These are phyloP conservation scores for Gandaritis pyraliata DNA, from an alignment of 2,888 invertebrate genomes.

Conservation along the genomic window DNA sequence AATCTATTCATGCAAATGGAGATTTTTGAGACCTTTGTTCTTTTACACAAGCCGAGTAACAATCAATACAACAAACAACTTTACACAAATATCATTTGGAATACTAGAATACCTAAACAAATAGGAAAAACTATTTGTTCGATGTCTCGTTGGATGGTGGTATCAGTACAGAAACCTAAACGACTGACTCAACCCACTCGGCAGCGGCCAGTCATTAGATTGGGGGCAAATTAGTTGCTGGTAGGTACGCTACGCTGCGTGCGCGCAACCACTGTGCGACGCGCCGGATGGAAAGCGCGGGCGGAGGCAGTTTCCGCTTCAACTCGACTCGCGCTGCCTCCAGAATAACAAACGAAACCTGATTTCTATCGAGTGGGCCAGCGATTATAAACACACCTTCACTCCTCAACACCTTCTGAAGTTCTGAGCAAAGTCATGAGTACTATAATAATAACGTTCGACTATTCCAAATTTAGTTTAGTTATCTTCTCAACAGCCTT, in stretches of 20 bases:
- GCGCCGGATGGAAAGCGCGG: slow-evolving; percentile 80
- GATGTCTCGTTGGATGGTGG: too few species aligned
- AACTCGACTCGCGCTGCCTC: slow-evolving; percentile 68
- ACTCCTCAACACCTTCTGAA: slow-evolving; percentile 60
- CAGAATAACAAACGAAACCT: slow-evolving; percentile 83
- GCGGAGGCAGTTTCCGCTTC: slow-evolving; percentile 75
- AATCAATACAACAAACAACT: too few species aligned
- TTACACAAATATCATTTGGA: too few species aligned
- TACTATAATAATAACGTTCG: slow-evolving; percentile 9
- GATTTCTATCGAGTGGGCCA: slow-evolving; percentile 80
- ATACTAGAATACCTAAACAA: too few species aligned
- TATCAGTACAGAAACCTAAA: too few species aligned
- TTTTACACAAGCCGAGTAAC: slow-evolving; percentile 44
- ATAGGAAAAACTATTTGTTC: too few species aligned
- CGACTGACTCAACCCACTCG: too few species aligned
- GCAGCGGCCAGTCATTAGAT: slow-evolving; percentile 40
- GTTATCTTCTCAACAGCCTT: too few species aligned
- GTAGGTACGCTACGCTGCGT: slow-evolving; percentile 3
- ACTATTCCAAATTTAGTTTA: background rate
- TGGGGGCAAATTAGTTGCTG: slow-evolving; percentile 55
- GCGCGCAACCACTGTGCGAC: background rate
- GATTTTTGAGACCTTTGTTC: too few species aligned
- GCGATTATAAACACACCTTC: too few species aligned
- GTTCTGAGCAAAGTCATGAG: slow-evolving; percentile 18
- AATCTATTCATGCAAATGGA: too few species aligned